Evolutionary conservation across 2,113 vertebrate genomes (phyloP).

Genomic region (Platysternon megacephalum): DNA sequence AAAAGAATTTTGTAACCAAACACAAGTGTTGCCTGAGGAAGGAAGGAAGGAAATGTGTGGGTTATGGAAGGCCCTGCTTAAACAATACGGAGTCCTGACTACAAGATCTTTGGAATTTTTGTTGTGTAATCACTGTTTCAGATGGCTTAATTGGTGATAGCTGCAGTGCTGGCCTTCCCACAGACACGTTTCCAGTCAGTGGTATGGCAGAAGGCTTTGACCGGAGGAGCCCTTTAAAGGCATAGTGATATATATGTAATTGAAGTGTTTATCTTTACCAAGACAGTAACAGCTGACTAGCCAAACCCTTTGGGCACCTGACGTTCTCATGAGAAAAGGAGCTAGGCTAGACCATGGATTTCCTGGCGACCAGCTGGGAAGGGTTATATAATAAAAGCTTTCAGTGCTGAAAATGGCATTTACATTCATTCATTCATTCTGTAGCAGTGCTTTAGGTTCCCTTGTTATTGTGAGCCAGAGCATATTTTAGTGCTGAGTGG

Average conservation of each 20-base stretch:
- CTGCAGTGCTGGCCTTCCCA: neutral
- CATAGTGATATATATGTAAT: neutral
- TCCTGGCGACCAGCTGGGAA: conserved; percentile 49
- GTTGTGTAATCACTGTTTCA: neutral
- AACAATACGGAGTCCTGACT: neutral
- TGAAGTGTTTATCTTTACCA: neutral
- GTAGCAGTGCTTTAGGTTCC: neutral
- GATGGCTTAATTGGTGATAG: neutral
- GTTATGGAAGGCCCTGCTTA: neutral
- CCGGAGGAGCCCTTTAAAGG: neutral
- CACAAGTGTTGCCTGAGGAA: neutral
- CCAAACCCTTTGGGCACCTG: neutral
- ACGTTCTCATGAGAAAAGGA: conserved; percentile 58
- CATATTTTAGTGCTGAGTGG: neutral
- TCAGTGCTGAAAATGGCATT: conserved; percentile 19
- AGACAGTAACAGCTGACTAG: neutral
- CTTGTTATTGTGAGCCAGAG: neutral
- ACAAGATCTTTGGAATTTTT: neutral
- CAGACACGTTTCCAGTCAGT: rapidly evolving
- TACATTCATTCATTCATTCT: neutral
- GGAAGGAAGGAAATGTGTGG: neutral
- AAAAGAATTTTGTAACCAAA: neutral
- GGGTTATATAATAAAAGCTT: neutral
- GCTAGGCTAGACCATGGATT: conserved; percentile 44
- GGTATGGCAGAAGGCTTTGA: neutral